Evolutionary conservation across 2,888 invertebrate species (phyloP), one percentile per base, ranked within the genome.

Genomic region (Apodemia zela): DNA sequence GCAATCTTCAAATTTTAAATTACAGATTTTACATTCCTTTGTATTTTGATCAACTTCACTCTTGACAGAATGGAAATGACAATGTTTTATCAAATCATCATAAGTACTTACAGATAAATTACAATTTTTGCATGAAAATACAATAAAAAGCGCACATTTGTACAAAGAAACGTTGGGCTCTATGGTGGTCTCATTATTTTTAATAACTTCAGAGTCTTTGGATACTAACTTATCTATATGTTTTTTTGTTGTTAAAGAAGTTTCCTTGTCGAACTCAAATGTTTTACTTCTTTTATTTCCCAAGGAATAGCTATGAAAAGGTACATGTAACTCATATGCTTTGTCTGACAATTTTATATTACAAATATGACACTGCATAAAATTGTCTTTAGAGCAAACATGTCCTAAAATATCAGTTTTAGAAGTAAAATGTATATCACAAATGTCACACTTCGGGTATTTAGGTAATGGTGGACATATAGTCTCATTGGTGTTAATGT

Each of bases 61-160:
- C 51, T 65, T 67, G 65, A 72, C 71, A 63, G 74, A 80, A 72
- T 88, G 86, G 29, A 73, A 70, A 61, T 86, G 87, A 68, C 86
- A 85, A 75, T 89, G 89, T 66, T 81, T 75, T 47, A 88, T 72
- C 38, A 80, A 81, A 71, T 77, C 76, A 68, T 87, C 85, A 68
- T 86, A 89, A 13, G 71, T 70, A 67, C 78, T 73, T 58, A 85
- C 66, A 65, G 78, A 72, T 64, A 79, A 60, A 51, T 70, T 66
- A 71, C 87, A 88, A 69, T 71, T 75, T 66, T 75, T 75, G 71
- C 88, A 88, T 42, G 68, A 74, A 67, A 77, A 87, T 29, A 79
- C 61, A 59, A 73, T 61, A 64, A 47, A 29, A n/a, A 61, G n/a
- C 38, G 8, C 10, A 38, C 13, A 18, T 38, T 35, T 38, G 11